These are phyloP conservation scores for Deroplatys truncata DNA, from an alignment of 2,888 invertebrate species.

Conservation along the genomic window DNA sequence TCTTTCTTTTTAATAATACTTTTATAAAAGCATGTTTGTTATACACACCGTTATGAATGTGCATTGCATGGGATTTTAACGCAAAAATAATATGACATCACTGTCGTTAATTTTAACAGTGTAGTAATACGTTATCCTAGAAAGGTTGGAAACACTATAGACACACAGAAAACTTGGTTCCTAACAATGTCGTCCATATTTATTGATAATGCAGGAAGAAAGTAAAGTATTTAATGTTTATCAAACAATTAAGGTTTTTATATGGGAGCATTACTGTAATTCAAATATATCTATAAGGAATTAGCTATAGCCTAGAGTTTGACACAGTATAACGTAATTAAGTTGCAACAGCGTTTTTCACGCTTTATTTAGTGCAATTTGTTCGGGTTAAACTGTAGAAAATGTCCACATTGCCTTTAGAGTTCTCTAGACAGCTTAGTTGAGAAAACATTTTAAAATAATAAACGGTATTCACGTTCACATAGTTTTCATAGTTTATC, in stretches of 20 bases:
- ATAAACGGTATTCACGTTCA: not conserved
- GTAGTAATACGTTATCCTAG: not conserved
- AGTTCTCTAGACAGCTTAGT: not conserved
- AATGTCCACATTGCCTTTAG: not conserved
- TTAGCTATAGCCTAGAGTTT: not conserved
- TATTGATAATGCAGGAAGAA: not conserved
- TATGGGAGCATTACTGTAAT: not conserved
- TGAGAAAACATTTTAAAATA: not conserved
- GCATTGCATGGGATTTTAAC: not conserved
- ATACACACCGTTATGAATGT: not conserved
- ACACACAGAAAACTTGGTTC: conserved; percentile 21
- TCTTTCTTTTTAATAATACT: not conserved
- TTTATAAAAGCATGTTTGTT: not conserved
- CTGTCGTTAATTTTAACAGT: not conserved
- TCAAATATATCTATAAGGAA: not conserved
- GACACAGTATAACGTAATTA: too few species aligned
- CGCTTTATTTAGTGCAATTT: not conserved
- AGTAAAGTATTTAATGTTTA: not conserved
- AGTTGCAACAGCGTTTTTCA: not conserved
- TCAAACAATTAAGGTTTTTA: not conserved
- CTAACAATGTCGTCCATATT: conserved; percentile 25
- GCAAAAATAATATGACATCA: not conserved
- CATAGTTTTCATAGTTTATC: not conserved
- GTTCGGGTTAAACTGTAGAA: not conserved
- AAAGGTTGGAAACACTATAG: not conserved